Evolutionary conservation across 2,113 vertebrate species (phyloP).

Genomic region (Chrysemys picta): DNA sequence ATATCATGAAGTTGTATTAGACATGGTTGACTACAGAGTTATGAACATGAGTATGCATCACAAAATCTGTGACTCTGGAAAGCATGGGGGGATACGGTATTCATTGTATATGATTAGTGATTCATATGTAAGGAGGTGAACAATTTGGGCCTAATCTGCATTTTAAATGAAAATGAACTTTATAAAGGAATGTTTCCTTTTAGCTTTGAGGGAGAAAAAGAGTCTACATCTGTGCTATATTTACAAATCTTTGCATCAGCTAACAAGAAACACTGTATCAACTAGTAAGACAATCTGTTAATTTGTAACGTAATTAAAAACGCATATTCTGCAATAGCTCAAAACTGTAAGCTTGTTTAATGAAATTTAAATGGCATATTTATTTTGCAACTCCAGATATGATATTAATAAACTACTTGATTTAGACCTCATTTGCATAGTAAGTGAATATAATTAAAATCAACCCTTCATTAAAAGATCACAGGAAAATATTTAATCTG

Average conservation of each 20-base stretch:
- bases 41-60: constrained; percentile 54
- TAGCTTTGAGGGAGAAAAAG: constrained; percentile 65
- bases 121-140: constrained; percentile 58
- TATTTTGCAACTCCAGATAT: constrained; percentile 65
- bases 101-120: constrained; percentile 69
- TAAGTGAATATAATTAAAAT: constrained; percentile 73
- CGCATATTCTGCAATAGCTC: constrained; percentile 54
- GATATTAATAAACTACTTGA: constrained; percentile 66
- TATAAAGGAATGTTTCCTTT: constrained; percentile 62
- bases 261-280: constrained; percentile 68
- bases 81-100: constrained; percentile 39
- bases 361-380: constrained; percentile 68
- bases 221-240: constrained; percentile 44
- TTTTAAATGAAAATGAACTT: constrained; percentile 73
- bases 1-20: constrained; percentile 38
- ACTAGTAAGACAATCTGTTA: constrained; percentile 66
- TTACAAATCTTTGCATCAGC: constrained; percentile 63
- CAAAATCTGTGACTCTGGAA: constrained; percentile 48
- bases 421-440: constrained; percentile 64
- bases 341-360: constrained; percentile 54
- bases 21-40: constrained; percentile 44
- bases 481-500: constrained; percentile 64
- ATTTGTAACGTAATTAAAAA: constrained; percentile 75
- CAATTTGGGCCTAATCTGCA: constrained; percentile 55
- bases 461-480: constrained; percentile 58